These are phyloP conservation scores for Xenopus borealis DNA, from an alignment of 2,113 vertebrate genomes.

Conservation along the genomic window DNA sequence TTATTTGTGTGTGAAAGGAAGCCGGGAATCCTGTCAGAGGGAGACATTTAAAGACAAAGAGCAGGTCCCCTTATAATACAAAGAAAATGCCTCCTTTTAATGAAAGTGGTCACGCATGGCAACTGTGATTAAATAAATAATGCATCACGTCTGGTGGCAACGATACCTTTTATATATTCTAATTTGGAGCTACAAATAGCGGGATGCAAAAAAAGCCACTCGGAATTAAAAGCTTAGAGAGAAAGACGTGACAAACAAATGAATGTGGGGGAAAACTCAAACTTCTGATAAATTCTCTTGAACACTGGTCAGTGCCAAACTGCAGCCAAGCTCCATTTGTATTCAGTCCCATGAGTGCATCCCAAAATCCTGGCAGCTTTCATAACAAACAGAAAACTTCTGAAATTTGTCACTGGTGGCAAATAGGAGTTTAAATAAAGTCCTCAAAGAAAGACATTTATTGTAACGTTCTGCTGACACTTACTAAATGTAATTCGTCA, in stretches of 20 bases:
- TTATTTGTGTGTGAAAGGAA: neutral
- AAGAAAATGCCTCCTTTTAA: constrained; percentile 6
- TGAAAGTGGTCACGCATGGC: constrained; percentile 11
- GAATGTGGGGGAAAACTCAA: neutral
- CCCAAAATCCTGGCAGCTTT: no score
- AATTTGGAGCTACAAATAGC: constrained; percentile 1
- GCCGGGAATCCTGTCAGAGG: neutral
- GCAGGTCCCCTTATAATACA: constrained; percentile 5
- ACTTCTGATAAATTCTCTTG: no score
- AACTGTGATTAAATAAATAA: constrained; percentile 31
- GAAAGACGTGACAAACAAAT: neutral
- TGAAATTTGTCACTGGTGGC: no score
- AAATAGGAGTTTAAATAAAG: no score
- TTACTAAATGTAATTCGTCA: no score
- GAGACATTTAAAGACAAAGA: neutral
- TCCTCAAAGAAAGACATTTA: no score
- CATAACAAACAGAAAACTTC: no score
- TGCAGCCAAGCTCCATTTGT: no score
- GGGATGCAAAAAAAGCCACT: neutral
- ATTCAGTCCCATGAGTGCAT: no score
- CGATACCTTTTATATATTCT: neutral
- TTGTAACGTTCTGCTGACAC: no score
- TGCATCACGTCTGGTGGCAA: constrained; percentile 4
- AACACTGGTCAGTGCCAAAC: no score
- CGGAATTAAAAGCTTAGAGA: neutral